Evolutionary conservation across 2,888 invertebrate species (phyloP).

Genomic region (Unio pictorum): DNA sequence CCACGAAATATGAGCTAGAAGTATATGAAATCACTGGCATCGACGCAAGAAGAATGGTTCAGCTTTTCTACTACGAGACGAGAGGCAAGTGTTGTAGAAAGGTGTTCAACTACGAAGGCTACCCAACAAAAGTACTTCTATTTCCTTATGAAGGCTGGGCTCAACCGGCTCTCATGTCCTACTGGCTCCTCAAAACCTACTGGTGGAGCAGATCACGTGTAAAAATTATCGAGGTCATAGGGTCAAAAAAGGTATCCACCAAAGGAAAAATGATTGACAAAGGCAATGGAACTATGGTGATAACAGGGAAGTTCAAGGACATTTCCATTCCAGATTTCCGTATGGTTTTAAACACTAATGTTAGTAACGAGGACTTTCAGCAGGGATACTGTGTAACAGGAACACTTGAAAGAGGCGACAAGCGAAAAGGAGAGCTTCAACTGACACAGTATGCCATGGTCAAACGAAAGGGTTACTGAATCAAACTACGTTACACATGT

Average conservation of each 20-base stretch:
- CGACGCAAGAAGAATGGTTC: slow-evolving; percentile 72
- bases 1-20: no score
- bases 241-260: slow-evolving; percentile 83
- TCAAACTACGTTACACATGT: neutral
- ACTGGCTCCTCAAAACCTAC: slow-evolving; percentile 88
- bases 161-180: slow-evolving; percentile 86
- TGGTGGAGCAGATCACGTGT: slow-evolving; percentile 90
- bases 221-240: slow-evolving; percentile 88
- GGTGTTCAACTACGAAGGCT: slow-evolving; percentile 85
- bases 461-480: slow-evolving; percentile 81
- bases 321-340: slow-evolving; percentile 58
- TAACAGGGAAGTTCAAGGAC: slow-evolving; percentile 83
- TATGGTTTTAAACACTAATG: slow-evolving; percentile 86
- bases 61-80: slow-evolving; percentile 83
- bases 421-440: slow-evolving; percentile 84
- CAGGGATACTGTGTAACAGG: slow-evolving; percentile 93
- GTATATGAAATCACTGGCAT: no score
- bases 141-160: slow-evolving; percentile 93
- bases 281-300: slow-evolving; percentile 84
- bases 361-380: slow-evolving; percentile 88
- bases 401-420: slow-evolving; percentile 83
- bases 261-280: slow-evolving; percentile 86
- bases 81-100: slow-evolving; percentile 88
- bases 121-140: slow-evolving; percentile 86
- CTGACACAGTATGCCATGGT: slow-evolving; percentile 91